Evolutionary conservation across 2,113 vertebrate genomes (phyloP).

Genomic region (Clinocottus analis): DNA sequence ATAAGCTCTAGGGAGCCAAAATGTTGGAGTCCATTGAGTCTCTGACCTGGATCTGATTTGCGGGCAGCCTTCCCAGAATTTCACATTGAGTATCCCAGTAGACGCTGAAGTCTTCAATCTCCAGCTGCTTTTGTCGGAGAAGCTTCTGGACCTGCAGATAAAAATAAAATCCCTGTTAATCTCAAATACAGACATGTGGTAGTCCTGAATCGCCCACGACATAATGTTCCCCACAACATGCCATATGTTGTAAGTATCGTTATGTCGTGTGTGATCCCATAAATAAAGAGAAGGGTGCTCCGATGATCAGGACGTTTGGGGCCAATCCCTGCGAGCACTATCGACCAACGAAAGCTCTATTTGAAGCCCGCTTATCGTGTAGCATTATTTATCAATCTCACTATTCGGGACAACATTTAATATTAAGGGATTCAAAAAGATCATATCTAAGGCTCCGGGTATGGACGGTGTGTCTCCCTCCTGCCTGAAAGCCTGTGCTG

Average conservation of each 20-base stretch:
- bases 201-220: not conserved
- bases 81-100: conserved; percentile 94
- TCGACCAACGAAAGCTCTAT: too few species aligned
- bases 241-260: too few species aligned
- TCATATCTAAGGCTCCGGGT: too few species aligned
- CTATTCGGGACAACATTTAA: not conserved
- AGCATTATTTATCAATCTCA: too few species aligned
- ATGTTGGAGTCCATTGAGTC: not conserved
- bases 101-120: conserved; percentile 93
- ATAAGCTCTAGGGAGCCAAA: not conserved
- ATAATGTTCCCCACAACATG: not conserved
- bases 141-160: conserved; percentile 87
- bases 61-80: conserved; percentile 90
- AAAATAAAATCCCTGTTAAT: not conserved
- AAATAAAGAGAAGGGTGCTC: not conserved
- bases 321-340: too few species aligned
- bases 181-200: not conserved
- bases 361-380: too few species aligned
- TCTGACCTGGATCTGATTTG: conserved; percentile 90
- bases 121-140: conserved; percentile 92
- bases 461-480: too few species aligned
- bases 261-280: too few species aligned
- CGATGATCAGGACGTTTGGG: not conserved
- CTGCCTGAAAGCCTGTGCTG: too few species aligned
- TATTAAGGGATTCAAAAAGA: not conserved